These are phyloP conservation scores for Engystomops pustulosus DNA, from an alignment of 2,113 vertebrate species.

Conservation along the genomic window DNA sequence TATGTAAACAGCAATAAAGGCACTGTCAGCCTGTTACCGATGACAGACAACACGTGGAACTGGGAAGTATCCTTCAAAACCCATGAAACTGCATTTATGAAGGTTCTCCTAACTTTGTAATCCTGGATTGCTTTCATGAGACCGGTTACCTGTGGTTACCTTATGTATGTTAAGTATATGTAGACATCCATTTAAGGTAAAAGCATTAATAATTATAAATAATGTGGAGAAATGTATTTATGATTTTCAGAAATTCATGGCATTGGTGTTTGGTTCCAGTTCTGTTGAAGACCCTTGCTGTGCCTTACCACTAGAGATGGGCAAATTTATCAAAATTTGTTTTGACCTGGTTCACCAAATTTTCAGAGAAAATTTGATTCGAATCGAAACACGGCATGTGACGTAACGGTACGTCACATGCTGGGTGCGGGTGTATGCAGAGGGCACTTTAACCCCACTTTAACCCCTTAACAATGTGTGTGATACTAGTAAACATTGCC, in stretches of 20 bases:
- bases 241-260: neutral
- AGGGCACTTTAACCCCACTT: too few species aligned
- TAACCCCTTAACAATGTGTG: too few species aligned
- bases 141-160: too few species aligned
- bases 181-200: neutral
- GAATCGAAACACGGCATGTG: too few species aligned
- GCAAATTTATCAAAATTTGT: too few species aligned
- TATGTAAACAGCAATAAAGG: constrained; percentile 97
- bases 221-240: neutral
- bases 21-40: constrained; percentile 84
- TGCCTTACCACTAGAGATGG: too few species aligned
- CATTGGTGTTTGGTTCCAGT: neutral
- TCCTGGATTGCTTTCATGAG: neutral
- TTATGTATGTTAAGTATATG: too few species aligned
- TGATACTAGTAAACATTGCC: too few species aligned
- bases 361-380: too few species aligned
- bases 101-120: neutral
- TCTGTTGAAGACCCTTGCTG: neutral
- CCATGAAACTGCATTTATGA: neutral
- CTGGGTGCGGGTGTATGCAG: too few species aligned
- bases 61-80: neutral
- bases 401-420: too few species aligned
- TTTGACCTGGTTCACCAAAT: too few species aligned
- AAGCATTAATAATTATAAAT: neutral
- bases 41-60: constrained; percentile 80